A percentile compares a stretch with the other conserved stretches of the same genome.
phyloP scores from a whole-genome alignment of 2,888 invertebrate species.

The Polyommatus iphigenia region DNA sequence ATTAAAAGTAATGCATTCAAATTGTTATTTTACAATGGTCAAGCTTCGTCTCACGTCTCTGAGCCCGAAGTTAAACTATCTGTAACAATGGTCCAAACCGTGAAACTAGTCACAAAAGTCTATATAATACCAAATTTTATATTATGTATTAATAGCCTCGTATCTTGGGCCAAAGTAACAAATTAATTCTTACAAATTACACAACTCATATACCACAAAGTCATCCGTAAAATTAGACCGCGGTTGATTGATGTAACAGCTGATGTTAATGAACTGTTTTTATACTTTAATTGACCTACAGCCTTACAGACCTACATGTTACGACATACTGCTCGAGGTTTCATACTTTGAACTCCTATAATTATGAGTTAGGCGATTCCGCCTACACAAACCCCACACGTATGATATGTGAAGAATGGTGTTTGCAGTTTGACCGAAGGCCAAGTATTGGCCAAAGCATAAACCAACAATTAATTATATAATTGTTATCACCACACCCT shows the following conservation, averaged over 20 bases:
- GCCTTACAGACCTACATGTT: background rate
- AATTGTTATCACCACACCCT: no score
- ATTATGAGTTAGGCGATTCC: background rate
- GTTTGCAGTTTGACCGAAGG: background rate
- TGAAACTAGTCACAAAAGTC: no score
- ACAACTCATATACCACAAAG: constrained; percentile 18
- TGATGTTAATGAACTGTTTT: constrained; percentile 23
- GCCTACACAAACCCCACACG: background rate
- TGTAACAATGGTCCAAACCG: no score
- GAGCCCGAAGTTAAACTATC: no score
- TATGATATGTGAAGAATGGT: background rate
- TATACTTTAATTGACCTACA: constrained; percentile 9
- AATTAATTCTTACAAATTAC: background rate
- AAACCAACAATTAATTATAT: no score
- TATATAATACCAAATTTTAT: no score
- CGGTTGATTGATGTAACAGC: constrained; percentile 4
- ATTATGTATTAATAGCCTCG: background rate
- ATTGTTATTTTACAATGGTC: no score
- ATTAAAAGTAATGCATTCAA: no score
- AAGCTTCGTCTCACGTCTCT: no score
- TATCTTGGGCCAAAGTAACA: background rate
- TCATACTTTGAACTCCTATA: background rate
- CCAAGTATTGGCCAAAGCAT: background rate
- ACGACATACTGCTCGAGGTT: constrained; percentile 5
- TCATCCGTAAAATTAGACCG: constrained; percentile 1